A percentile compares a stretch with the other conserved stretches of the same genome.
These are phyloP conservation scores for Andricus quercusramuli DNA, from an alignment of 2,888 invertebrate genomes.

Conservation along the genomic window DNA sequence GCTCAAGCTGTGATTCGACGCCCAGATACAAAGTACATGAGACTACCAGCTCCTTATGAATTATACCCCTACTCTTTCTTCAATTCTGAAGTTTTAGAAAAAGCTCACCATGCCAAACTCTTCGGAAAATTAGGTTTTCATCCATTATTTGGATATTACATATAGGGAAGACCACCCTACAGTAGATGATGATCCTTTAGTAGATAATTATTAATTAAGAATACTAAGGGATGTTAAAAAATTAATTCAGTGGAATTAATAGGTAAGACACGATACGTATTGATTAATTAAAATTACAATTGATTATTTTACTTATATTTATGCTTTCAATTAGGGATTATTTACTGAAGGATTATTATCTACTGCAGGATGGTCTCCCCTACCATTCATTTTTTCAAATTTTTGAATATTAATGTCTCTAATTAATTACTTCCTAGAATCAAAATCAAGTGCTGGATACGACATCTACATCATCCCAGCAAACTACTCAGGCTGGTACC, in stretches of 20 bases:
- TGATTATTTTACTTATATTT: no score
- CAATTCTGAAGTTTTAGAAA: conserved; percentile 81
- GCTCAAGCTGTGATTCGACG: conserved; percentile 83
- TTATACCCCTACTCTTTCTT: conserved; percentile 84
- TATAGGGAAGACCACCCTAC: no score
- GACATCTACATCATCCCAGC: conserved; percentile 80
- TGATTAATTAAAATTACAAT: no score
- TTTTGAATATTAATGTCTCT: background rate
- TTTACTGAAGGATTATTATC: no score
- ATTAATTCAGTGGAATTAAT: no score
- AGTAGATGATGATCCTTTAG: no score
- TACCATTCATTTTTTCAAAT: background rate
- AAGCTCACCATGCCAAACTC: conserved; percentile 76
- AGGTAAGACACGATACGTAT: no score
- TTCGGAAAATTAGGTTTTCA: conserved; percentile 70
- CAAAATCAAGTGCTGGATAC: conserved; percentile 71
- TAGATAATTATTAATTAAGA: no score
- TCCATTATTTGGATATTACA: background rate
- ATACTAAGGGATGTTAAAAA: no score
- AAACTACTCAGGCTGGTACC: conserved; percentile 82
- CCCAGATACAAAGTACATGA: conserved; percentile 81
- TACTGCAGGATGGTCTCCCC: no score
- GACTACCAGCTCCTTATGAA: conserved; percentile 85
- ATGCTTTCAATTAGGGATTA: no score
- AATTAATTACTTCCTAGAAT: conserved; percentile 47